Base-by-base conservation (phyloP, 2,113 vertebrate species). In the Platysternon megacephalum region DNA sequence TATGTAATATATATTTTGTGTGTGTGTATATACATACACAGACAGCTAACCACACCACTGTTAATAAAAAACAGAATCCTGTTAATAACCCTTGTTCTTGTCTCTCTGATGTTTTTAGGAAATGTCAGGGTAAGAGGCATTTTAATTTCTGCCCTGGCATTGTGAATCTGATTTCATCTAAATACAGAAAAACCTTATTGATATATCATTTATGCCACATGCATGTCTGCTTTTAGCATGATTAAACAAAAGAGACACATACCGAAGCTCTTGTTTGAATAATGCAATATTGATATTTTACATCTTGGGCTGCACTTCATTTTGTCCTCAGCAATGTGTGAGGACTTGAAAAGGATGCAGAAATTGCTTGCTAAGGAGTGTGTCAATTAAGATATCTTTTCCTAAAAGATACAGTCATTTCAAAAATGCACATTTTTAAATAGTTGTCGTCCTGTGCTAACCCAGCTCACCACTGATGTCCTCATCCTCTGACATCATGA, bases 201-300 rank as follows among this genome's bases (percentile, higher is more conserved):
- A 97, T 97, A 96, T 97, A 96, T 97, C 97, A 97, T 94, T 97
- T 97, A 97, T 97, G 95, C 90, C 91, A 89, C 0, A 2, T 95
- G 94, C 93, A 96, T 93, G 95, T 95, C 93, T 97, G 95, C 96
- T 97, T 97, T 97, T 97, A 98, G 93, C 93, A 95, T 93, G 93
- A 97, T 97, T 97, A 97, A 96, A 97, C 91, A 96, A 96, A 96
- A 96, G 87, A 95, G 88, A 95, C 49, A 89, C 87, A 97, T 92
- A 93, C 83, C 72, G 92, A 93, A 87, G 94, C 91, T 94, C 95
- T 97, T 0, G 8, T 96, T 94, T 96, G 95, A 95, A 97, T 97
- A 97, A 97, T 96, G 88, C 87, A 92, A 86, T 92, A 96, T 95
- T 94, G 97, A 93, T 97, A 96, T 98, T 98, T 96, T 97, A 91